A percentile compares a stretch with the other conserved stretches of the same genome.
Evolutionary conservation across 2,888 invertebrate species (phyloP).

Genomic region (Mythimna lalbum): DNA sequence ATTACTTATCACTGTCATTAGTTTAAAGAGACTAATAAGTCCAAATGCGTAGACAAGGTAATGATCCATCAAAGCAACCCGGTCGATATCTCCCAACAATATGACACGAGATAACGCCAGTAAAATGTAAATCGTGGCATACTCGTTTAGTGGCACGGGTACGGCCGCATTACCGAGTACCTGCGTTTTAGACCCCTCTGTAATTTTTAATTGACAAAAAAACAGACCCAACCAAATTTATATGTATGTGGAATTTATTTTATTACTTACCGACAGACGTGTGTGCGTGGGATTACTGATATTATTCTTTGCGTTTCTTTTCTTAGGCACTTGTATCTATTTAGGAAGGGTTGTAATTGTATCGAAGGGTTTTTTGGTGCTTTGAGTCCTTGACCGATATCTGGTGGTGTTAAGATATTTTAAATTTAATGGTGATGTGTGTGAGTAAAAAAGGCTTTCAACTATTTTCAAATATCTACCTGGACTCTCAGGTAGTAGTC

Average conservation of each 20-base stretch:
- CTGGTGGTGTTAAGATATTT: slow-evolving; percentile 14
- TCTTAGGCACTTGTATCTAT: slow-evolving; percentile 66
- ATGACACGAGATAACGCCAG: slow-evolving; percentile 54
- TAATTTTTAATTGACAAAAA: slow-evolving; percentile 90
- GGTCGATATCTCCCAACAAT: slow-evolving; percentile 48
- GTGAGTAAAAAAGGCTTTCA: not conserved
- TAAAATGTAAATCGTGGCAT: slow-evolving; percentile 61
- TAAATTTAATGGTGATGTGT: not conserved
- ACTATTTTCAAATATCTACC: not conserved
- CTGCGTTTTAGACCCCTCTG: slow-evolving; percentile 80
- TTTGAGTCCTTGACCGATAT: slow-evolving; percentile 5
- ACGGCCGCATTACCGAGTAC: slow-evolving; percentile 75
- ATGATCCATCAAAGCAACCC: slow-evolving; percentile 34
- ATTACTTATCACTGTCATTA: not conserved
- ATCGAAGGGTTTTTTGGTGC: slow-evolving; percentile 32
- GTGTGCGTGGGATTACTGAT: slow-evolving; percentile 78
- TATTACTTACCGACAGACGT: slow-evolving; percentile 77
- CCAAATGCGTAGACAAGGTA: too few species aligned
- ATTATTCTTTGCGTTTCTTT: slow-evolving; percentile 70
- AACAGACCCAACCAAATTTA: slow-evolving; percentile 84
- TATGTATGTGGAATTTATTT: slow-evolving; percentile 88
- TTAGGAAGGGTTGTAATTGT: slow-evolving; percentile 46
- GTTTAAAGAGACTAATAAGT: not conserved
- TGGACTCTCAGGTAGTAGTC: not conserved
- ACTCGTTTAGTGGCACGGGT: slow-evolving; percentile 45